A percentile compares a stretch with the other conserved stretches of the same genome.
phyloP scores from a whole-genome alignment of 2,113 vertebrate genomes.

The Daubentonia madagascariensis region DNA sequence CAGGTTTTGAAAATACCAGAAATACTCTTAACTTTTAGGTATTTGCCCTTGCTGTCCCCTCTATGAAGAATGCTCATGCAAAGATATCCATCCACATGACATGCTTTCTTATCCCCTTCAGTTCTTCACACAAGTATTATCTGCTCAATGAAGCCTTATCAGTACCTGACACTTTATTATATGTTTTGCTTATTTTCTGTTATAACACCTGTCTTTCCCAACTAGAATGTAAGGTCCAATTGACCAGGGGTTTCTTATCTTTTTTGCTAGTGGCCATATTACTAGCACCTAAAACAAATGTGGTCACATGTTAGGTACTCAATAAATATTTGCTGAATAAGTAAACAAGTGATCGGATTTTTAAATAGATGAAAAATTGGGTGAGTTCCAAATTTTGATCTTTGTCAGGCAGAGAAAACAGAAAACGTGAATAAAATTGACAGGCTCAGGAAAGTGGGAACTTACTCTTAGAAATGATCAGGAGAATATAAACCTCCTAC shows the following conservation, averaged over 20 bases:
- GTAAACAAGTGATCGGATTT: not conserved
- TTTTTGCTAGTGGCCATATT: not conserved
- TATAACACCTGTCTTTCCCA: not conserved
- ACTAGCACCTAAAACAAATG: not conserved
- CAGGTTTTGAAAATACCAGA: not conserved
- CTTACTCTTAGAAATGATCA: not conserved
- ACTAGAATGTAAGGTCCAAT: not conserved
- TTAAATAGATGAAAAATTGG: not conserved
- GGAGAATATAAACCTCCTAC: not conserved
- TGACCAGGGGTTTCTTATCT: not conserved
- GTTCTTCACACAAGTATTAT: not conserved
- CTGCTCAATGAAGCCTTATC: not conserved
- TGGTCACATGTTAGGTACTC: not conserved
- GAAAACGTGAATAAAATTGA: not conserved
- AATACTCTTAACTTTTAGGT: not conserved
- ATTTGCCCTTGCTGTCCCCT: not conserved
- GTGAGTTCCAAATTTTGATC: not conserved
- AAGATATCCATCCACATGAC: not conserved
- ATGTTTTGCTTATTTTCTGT: not conserved
- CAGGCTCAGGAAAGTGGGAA: not conserved
- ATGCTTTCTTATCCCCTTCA: not conserved
- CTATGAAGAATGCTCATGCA: not conserved
- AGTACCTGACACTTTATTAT: not conserved
- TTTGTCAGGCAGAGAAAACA: not conserved
- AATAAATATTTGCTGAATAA: not conserved